A percentile compares a stretch with the other conserved stretches of the same genome.
These are phyloP conservation scores for Mallotus villosus DNA, from an alignment of 2,797 vertebrate species.

Conservation along the genomic window DNA sequence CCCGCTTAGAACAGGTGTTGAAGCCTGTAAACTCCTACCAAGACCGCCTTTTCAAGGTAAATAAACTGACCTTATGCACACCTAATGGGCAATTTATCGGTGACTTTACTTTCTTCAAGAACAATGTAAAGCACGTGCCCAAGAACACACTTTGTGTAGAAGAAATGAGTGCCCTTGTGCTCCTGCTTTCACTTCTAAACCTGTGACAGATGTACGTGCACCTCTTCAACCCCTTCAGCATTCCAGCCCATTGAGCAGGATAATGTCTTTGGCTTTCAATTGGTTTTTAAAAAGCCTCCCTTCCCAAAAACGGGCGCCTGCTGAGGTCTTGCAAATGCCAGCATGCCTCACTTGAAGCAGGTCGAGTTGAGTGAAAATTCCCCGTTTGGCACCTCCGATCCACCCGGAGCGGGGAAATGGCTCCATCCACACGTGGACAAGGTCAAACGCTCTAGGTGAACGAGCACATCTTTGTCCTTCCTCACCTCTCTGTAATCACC, in stretches of 20 bases:
- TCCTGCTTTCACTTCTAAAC: constrained; percentile 27
- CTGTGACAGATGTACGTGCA: constrained; percentile 17
- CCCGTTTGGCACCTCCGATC: constrained; percentile 22
- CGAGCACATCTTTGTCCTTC: neutral
- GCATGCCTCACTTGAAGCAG: constrained; percentile 25
- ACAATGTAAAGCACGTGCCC: neutral
- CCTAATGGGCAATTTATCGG: too few species aligned
- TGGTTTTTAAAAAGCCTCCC: constrained; percentile 32
- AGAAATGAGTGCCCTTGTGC: neutral
- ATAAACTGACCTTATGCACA: too few species aligned
- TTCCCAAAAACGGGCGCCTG: constrained; percentile 21
- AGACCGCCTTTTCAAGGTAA: neutral
- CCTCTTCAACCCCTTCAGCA: constrained; percentile 23
- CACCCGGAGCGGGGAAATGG: constrained; percentile 28
- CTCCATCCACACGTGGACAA: constrained; percentile 34
- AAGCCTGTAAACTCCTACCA: neutral
- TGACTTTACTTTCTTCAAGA: too few species aligned
- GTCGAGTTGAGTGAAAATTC: constrained; percentile 29
- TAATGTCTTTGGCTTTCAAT: constrained; percentile 37
- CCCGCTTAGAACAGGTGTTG: neutral
- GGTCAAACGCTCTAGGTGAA: constrained; percentile 32
- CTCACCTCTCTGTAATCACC: neutral
- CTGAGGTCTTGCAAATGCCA: constrained; percentile 29
- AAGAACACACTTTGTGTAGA: neutral
- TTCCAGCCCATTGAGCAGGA: constrained; percentile 44